These are phyloP conservation scores for Scolopax mira DNA, from an alignment of 2,113 vertebrate genomes.

Conservation along the genomic window DNA sequence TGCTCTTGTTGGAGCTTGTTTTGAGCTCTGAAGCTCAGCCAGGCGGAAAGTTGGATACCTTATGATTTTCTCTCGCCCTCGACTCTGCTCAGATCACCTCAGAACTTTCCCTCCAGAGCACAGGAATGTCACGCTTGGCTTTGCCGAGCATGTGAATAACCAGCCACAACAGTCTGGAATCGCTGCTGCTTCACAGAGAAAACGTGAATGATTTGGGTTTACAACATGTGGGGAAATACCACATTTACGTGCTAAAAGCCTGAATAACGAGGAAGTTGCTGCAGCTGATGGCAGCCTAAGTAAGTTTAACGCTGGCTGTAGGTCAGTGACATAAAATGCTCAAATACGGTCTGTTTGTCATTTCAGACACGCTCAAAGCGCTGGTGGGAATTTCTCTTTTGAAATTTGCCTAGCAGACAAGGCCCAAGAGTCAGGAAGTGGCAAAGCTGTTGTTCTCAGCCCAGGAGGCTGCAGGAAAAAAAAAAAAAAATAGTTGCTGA, in stretches of 20 bases:
- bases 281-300: background rate
- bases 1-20: background rate
- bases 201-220: background rate
- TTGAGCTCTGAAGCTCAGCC: background rate
- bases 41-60: background rate
- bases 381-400: background rate
- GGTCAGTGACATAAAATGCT: background rate
- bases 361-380: background rate
- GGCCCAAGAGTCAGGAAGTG: conserved; percentile 27
- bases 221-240: background rate
- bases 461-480: conserved; percentile 1
- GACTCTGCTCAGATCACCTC: background rate
- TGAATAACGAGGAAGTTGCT: background rate
- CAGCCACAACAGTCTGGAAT: background rate
- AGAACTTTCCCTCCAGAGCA: background rate
- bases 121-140: background rate
- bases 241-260: background rate
- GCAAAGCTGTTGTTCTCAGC: conserved; percentile 4
- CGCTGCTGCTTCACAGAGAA: background rate
- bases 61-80: background rate
- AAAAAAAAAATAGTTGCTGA: conserved; percentile 25
- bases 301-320: background rate
- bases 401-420: conserved; percentile 9
- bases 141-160: background rate
- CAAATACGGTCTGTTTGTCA: background rate